Base-by-base conservation (phyloP, 2,797 vertebrate species). In the Myoxocephalus aenaeus region DNA sequence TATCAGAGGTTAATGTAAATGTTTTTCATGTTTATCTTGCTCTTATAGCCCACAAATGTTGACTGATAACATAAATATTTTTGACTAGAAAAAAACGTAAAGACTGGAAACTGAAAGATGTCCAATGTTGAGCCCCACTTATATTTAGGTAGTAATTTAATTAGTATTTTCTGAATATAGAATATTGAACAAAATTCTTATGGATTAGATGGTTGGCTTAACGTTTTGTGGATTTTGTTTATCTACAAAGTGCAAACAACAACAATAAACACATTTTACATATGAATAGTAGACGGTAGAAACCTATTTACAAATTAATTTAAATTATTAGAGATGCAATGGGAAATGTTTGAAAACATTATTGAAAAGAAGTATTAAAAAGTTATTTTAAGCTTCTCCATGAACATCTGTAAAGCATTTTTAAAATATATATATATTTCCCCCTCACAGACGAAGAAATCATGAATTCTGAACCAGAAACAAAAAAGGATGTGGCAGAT, bases 371-470 rank as follows among this genome's bases (percentile, higher is more conserved):
- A 15, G 1, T 56, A 14, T 15, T 32, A 18, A 38, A 12, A 27
- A 42, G 11, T 42, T 12, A 7, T 4, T 25, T 18, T 3, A 56
- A 57, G 22, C 15, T 20, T 34, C 4, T 29, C 17, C 13, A 38
- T 36, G 34, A 38, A 61, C 32, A 36, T 51, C 54, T 57, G 22
- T 22, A 25, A 22, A 58, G 15, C 3, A 25, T 15, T 12, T 14
- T 36, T 25, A 27, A 27, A 27, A 27, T 27, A 27, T 20, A 2
- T 58, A 38, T 14, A 5, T 18, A 40, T 38, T 44, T 53, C 46
- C 51, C 29, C 1, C 25, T 38, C 22, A 61, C 80, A 88, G 82
- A 77, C 13, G 36, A 64, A 63, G 42, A 82, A 34, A 42, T 57
- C 0, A 1, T 4, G 4, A 72, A 44, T 15, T 62, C 25, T 59